A percentile compares a stretch with the other conserved stretches of the same genome.
These are phyloP conservation scores for Pangasianodon gigas DNA, from an alignment of 2,113 vertebrate genomes.

Conservation along the genomic window DNA sequence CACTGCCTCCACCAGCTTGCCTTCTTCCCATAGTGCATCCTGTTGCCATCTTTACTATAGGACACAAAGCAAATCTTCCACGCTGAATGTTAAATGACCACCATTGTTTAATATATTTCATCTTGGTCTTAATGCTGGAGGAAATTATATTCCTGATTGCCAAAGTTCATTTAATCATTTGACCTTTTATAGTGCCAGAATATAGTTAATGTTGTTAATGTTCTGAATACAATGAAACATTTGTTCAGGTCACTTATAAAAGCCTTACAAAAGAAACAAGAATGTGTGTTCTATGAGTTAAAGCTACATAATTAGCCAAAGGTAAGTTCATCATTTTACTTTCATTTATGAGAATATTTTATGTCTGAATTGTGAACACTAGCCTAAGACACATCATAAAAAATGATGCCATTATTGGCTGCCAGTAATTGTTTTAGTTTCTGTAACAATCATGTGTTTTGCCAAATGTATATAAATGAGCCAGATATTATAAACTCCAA, in stretches of 20 bases:
- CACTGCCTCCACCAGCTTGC: too few relatives aligned
- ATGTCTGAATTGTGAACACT: slow-evolving; percentile 5
- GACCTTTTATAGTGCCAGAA: slow-evolving; percentile 60
- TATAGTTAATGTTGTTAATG: slow-evolving; percentile 53
- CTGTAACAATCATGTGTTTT: slow-evolving; percentile 22
- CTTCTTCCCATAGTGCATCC: too few relatives aligned
- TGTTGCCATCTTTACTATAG: too few relatives aligned
- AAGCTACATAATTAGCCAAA: background rate
- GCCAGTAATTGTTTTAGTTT: slow-evolving; percentile 33
- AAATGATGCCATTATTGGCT: slow-evolving; percentile 21
- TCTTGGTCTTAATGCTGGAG: slow-evolving; percentile 53
- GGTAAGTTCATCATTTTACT: background rate
- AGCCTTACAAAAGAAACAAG: slow-evolving; percentile 23
- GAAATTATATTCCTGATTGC: slow-evolving; percentile 63
- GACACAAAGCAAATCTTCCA: background rate
- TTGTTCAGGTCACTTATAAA: slow-evolving; percentile 62
- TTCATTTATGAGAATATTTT: too few relatives aligned
- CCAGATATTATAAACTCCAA: background rate
- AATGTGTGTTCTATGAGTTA: background rate
- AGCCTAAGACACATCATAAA: slow-evolving; percentile 45
- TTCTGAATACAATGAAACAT: slow-evolving; percentile 49
- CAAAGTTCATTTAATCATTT: slow-evolving; percentile 61
- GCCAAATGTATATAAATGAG: background rate
- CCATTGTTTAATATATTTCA: slow-evolving; percentile 24
- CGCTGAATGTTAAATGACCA: background rate